A percentile compares a stretch with the other conserved stretches of the same genome.
Evolutionary conservation across 35 echinoderm and acorn worm genomes (phyloP).

Genomic region (Diadema setosum): DNA sequence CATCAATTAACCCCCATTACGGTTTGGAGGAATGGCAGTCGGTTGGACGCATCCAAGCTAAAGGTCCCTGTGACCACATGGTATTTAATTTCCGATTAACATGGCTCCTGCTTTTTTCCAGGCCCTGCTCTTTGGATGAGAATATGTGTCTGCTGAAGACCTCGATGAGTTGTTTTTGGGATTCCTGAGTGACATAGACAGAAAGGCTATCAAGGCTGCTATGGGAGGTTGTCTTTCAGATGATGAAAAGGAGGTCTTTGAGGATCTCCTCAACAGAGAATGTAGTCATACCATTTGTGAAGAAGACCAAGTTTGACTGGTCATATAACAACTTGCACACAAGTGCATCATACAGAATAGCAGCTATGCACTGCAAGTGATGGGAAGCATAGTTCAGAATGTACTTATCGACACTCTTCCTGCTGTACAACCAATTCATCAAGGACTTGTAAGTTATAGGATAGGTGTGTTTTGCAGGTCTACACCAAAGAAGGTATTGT

Average conservation of each 20-base stretch:
- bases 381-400: neutral
- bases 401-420: neutral
- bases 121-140: neutral
- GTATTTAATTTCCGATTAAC: slow-evolving; percentile 23
- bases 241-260: slow-evolving; percentile 7
- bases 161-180: slow-evolving; percentile 4
- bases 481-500: neutral
- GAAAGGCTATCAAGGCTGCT: neutral
- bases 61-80: slow-evolving; percentile 3
- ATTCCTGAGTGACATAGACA: slow-evolving; percentile 27
- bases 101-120: slow-evolving; percentile 22
- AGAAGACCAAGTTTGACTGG: neutral
- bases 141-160: neutral
- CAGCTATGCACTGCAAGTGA: neutral
- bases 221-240: neutral
- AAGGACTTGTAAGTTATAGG: neutral
- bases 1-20: neutral
- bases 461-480: neutral
- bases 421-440: neutral
- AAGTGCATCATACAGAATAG: slow-evolving; percentile 26
- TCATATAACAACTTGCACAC: slow-evolving; percentile 27
- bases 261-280: slow-evolving; percentile 19
- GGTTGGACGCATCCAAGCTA: slow-evolving; percentile 7
- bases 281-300: slow-evolving; percentile 15
- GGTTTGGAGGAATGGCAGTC: slow-evolving; percentile 24